Base-by-base conservation (phyloP, 2,888 invertebrate genomes). In the Hydrotaea cyrtoneurina region DNA sequence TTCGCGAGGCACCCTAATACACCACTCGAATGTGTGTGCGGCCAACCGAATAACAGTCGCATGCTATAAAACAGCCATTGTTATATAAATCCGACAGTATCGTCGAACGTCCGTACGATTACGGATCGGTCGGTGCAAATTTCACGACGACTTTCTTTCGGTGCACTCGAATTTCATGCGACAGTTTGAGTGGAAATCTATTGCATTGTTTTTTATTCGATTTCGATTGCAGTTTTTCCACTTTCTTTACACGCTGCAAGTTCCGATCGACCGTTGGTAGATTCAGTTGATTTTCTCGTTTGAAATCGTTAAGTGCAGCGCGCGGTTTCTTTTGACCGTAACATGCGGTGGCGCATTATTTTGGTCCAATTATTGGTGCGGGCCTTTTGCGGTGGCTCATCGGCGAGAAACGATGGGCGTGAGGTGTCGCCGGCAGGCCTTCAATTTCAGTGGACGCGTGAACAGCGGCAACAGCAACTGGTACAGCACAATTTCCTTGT, bases 401-500 rank as follows among this genome's bases (percentile, higher is more conserved):
- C n/a, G 23, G 39, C 76, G 50, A 8, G 17, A 82, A 86, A 74
- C 39, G 62, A 59, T 64, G 72, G 7, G 31, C 73, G 59, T 0
- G 73, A 36, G 39, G 77, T 31, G n/a, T 1, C 50, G 55, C 3
- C 31, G 31, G 31, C 31, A 31, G 31, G 31, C 31, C 7, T 31
- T 2, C 2, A 31, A 7, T 31, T 31, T 31, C 3, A 31, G 76
- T 5, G 39, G 31, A 57, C 55, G 43, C 76, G 75, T 57, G 43
- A 46, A 23, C 59, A 46, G 26, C 76, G 75, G 50, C 21, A 46
- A 23, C 59, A 46, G 26, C 81, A 78, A 57, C 76, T 87, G 66
- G 76, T 78, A 46, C 83, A 86, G 8, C 69, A 77, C 8, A 90
- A 90, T 87, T 90, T 90, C 86, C 88, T 89, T 75, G 88, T 89